Evolutionary conservation across 2,113 vertebrate genomes (phyloP).

Genomic region (Tretioscincus oriximinensis): DNA sequence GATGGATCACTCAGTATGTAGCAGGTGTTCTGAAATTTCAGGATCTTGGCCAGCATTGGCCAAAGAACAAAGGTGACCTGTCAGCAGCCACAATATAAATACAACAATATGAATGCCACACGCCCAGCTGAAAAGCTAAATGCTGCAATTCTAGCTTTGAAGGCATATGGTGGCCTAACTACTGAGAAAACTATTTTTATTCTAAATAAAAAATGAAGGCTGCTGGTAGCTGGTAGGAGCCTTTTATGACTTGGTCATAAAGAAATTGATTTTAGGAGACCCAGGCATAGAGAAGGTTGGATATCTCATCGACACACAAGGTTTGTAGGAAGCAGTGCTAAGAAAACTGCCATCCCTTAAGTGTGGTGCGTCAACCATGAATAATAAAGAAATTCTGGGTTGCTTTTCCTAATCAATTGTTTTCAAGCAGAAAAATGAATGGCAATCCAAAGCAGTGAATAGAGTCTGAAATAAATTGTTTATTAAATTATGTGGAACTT

Average conservation of each 20-base stretch:
- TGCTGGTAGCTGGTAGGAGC: not conserved
- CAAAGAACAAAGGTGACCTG: conserved; percentile 12
- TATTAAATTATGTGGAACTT: too few relatives aligned
- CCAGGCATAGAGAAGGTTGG: not conserved
- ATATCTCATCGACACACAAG: not conserved
- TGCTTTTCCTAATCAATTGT: not conserved
- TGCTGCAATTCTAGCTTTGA: not conserved
- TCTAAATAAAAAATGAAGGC: not conserved
- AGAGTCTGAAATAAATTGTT: too few relatives aligned
- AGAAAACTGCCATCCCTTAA: not conserved
- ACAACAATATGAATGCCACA: too few relatives aligned
- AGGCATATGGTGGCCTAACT: not conserved
- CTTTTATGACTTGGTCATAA: not conserved
- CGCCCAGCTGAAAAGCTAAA: not conserved
- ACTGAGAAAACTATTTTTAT: not conserved
- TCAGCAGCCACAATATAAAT: not conserved
- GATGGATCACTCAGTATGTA: not conserved
- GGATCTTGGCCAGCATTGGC: not conserved
- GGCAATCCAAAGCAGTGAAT: not conserved
- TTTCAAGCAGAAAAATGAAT: not conserved
- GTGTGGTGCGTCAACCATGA: not conserved
- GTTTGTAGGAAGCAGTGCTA: not conserved
- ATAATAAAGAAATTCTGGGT: too few relatives aligned
- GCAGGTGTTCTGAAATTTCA: not conserved
- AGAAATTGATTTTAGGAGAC: not conserved